Evolutionary conservation across 2,113 vertebrate species (phyloP), one percentile per base, ranked within the genome.

Genomic region (Thalassoma bifasciatum): DNA sequence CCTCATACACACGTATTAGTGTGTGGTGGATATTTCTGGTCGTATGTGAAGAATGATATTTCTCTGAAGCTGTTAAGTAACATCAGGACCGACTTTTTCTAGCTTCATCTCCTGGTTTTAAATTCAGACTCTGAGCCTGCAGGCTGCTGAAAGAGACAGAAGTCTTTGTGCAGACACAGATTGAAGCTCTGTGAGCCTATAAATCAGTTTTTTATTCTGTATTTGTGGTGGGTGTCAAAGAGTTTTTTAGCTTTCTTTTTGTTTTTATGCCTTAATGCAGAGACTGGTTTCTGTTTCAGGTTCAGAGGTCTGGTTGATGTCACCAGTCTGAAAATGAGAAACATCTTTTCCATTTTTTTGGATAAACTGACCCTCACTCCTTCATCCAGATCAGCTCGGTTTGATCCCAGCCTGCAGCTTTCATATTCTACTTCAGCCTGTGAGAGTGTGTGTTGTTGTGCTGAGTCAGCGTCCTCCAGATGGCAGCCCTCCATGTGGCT

Each of bases 391-490:
- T 6, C 30, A 4, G 30, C 30, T 30, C 30, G 30, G 60, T 81
- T 26, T 56, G 61, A 65, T 66, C 53, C 24, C 13, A 62, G n/a
- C 23, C 34, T 59, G 19, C 14, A 34, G 12, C 1, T 30, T 56
- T 44, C 49, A 30, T 30, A 6, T 30, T 51, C 8, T 22, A 10
- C 10, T 21, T 57, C 68, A 26, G 10, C 22, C 14, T 59, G 59
- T 56, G 13, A 14, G 40, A 14, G 42, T 59, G 61, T 44, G 54
- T 63, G 72, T 46, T 57, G 34, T 66, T 77, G 51, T 89, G 90
- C 89, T 89, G 90, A 92, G 82, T 92, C 90, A 90, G 90, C 87
- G 1, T 37, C 73, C 61, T 88, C 86, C 90, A 92, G 90, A 92
- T 90, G 90, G 89, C 75, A 53, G 82, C 87, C 52, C 87, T 83